Base-by-base conservation (phyloP, 2,113 vertebrate genomes). In the Strix uralensis region DNA sequence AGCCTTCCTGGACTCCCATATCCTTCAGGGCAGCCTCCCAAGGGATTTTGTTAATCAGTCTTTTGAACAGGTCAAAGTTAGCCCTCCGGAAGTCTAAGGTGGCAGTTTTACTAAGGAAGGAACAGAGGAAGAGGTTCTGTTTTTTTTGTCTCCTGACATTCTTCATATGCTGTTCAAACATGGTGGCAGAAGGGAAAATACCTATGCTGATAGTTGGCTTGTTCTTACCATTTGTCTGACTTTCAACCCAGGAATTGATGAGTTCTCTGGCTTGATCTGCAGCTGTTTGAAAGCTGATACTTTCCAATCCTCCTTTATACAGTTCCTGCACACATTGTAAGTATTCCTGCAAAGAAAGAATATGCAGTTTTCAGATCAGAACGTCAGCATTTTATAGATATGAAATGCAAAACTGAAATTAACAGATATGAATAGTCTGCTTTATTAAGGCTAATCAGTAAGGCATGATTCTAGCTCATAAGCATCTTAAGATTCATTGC, bases 201-300 rank as follows among this genome's bases (percentile, higher is more conserved):
- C 7, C 6, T 72, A 17, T 74, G 27, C 47, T 4, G 25, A 75
- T 30, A 47, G 32, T 58, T 86, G 38, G 18, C 7, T 85, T 94
- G 29, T 19, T 63, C 97, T 96, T 97, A 99, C 99, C 98, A 18
- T 98, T 97, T 38, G 99, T 99, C 96, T 99, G 97, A 75, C 97
- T 96, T 97, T 99, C 98, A 54, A 99, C 98, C 99, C 99, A 99
- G 93, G 94, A 92, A 96, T 99, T 99, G 95, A 99, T 99, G 96
- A 98, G 89, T 21, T 86, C 92, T 96, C 98, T 97, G 95, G 98
- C 98, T 69, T 97, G 96, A 44, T 99, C 98, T 81, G 99, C 62
- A 88, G 97, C 98, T 46, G 98, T 96, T 46, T 98, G 63, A 92
- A 99, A 99, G 96, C 98, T 98, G 49, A 99, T 97, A 14, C 97